Evolutionary conservation across 2,797 vertebrate genomes (phyloP).

Genomic region (Mus caroli): DNA sequence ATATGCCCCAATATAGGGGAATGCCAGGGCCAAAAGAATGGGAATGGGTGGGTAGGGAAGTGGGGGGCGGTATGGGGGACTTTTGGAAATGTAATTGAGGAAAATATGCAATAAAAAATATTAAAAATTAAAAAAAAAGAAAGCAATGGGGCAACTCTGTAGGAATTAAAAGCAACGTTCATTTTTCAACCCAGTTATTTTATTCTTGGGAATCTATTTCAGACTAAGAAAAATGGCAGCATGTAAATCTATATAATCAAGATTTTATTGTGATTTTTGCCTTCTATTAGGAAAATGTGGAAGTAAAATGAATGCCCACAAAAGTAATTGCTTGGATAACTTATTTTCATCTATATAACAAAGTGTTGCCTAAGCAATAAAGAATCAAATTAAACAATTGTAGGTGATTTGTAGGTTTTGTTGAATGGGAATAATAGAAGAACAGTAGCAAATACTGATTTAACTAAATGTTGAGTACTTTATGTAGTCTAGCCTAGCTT

Average conservation of each 20-base stretch:
- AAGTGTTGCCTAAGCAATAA: constrained; percentile 8
- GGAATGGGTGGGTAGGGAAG: too few species aligned
- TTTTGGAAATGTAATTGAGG: too few species aligned
- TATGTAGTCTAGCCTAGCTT: not conserved
- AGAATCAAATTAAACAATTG: not conserved
- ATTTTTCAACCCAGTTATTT: constrained; percentile 11
- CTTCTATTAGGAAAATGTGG: not conserved
- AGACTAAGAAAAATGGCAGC: constrained; percentile 10
- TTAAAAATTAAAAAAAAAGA: not conserved
- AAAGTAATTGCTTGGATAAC: not conserved
- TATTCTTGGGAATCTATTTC: constrained; percentile 34
- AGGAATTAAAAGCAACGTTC: constrained; percentile 20
- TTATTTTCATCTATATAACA: not conserved
- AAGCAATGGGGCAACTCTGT: constrained; percentile 42
- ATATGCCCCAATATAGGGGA: too few species aligned
- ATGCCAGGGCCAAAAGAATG: too few species aligned
- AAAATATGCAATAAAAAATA: too few species aligned
- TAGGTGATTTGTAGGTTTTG: not conserved
- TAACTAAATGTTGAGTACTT: not conserved
- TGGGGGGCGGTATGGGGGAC: too few species aligned
- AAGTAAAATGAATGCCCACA: constrained; percentile 18
- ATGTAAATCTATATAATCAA: not conserved
- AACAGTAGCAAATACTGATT: not conserved
- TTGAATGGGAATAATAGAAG: constrained; percentile 18
- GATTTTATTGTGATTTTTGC: not conserved